phyloP scores from a whole-genome alignment of 2,113 vertebrate genomes.

The Myotis brandtii region DNA sequence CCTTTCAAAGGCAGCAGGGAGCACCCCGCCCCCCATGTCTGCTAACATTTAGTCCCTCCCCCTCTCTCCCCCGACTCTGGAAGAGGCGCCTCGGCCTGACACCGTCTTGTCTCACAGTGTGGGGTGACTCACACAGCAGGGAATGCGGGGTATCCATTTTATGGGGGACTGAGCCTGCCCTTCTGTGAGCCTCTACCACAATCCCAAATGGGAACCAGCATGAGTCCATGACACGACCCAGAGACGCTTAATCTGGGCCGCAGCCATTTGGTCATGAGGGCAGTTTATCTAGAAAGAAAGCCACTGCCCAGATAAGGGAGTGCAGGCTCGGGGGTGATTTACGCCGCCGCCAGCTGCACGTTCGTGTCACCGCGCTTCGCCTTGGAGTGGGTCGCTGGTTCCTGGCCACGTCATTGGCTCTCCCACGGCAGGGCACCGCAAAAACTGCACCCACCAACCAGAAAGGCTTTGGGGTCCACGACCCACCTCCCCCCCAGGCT shows the following conservation, averaged over 20 bases:
- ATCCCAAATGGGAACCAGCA: background rate
- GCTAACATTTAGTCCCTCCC: background rate
- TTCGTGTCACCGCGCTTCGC: background rate
- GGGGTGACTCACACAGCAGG: background rate
- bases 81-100: background rate
- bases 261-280: background rate
- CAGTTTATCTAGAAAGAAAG: slow-evolving; percentile 57
- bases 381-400: fast-evolving
- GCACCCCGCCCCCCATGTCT: too few species aligned
- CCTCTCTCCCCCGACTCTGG: fast-evolving
- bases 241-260: slow-evolving; percentile 50
- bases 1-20: background rate
- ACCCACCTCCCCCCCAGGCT: background rate
- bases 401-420: background rate
- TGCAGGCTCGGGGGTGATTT: background rate
- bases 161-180: background rate
- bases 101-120: background rate
- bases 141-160: background rate
- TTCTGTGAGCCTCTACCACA: background rate
- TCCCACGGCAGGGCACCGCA: background rate
- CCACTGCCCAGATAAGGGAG: slow-evolving; percentile 15
- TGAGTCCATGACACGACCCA: background rate
- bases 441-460: background rate
- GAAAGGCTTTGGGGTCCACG: background rate
- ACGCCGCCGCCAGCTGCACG: background rate